A percentile compares a stretch with the other conserved stretches of the same genome.
Evolutionary conservation across 2,113 vertebrate genomes (phyloP).

Genomic region (Silurus glanis): DNA sequence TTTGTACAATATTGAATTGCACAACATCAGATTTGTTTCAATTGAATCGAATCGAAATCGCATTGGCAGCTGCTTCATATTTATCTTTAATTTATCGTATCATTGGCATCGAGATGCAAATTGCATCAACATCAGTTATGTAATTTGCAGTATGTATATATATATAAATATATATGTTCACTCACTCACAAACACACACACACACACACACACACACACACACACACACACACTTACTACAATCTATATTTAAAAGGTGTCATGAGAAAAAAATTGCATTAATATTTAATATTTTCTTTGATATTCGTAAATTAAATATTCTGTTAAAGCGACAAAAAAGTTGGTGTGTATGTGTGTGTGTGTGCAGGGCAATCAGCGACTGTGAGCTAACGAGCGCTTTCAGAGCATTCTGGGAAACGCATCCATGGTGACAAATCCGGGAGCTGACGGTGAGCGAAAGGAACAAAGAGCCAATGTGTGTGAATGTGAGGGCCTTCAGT

Average conservation of each 20-base stretch:
- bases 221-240: background rate
- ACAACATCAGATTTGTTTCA: too few relatives aligned
- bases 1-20: too few relatives aligned
- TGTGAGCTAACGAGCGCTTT: conserved; percentile 66
- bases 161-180: too few relatives aligned
- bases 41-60: too few relatives aligned
- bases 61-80: too few relatives aligned
- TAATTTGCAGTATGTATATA: too few relatives aligned
- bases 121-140: too few relatives aligned
- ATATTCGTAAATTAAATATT: background rate
- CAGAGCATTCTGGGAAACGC: conserved; percentile 71
- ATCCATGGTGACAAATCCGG: conserved; percentile 66
- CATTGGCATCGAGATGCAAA: too few relatives aligned
- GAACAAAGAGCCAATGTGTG: conserved; percentile 70
- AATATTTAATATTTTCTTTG: background rate
- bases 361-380: conserved; percentile 48
- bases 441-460: conserved; percentile 61
- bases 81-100: too few relatives aligned
- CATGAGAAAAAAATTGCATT: background rate
- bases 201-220: too few relatives aligned
- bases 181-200: background rate
- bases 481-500: conserved; percentile 14
- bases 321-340: background rate
- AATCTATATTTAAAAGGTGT: background rate
- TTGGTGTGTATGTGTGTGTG: background rate